Evolutionary conservation across 2,113 vertebrate species (phyloP).

Genomic region (Dryoscopus gambensis): DNA sequence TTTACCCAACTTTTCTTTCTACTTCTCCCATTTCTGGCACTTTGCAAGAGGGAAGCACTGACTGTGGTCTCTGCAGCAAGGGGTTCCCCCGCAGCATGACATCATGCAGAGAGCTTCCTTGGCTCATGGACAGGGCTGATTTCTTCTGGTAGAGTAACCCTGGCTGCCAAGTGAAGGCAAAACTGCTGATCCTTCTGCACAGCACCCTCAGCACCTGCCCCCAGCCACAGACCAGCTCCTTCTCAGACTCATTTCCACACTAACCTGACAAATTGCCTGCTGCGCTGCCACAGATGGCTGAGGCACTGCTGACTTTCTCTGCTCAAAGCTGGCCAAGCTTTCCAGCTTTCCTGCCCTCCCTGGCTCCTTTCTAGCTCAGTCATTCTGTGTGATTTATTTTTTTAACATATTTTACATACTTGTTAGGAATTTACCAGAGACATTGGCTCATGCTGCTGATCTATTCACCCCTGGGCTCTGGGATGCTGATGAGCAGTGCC

Average conservation of each 20-base stretch:
- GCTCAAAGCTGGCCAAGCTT: neutral
- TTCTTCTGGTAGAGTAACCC: constrained; percentile 40
- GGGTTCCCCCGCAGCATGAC: constrained; percentile 37
- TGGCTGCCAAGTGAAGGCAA: neutral
- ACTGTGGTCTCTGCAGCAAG: neutral
- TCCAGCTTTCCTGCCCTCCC: neutral
- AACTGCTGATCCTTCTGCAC: neutral
- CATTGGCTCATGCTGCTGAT: neutral
- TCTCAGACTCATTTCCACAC: neutral
- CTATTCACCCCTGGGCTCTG: neutral
- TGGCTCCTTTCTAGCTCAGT: neutral
- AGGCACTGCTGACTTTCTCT: neutral
- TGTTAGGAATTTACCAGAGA: neutral
- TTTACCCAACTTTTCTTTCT: neutral
- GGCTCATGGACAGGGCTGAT: neutral
- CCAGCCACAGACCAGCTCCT: neutral
- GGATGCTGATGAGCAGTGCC: neutral
- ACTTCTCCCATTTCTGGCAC: neutral
- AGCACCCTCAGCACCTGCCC: neutral
- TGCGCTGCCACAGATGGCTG: neutral
- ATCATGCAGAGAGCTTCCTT: neutral
- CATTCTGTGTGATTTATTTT: neutral
- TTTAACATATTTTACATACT: neutral
- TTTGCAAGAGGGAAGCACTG: neutral
- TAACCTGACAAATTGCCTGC: neutral